These are phyloP conservation scores for Euleptes europaea DNA, from an alignment of 2,113 vertebrate species.

Conservation along the genomic window DNA sequence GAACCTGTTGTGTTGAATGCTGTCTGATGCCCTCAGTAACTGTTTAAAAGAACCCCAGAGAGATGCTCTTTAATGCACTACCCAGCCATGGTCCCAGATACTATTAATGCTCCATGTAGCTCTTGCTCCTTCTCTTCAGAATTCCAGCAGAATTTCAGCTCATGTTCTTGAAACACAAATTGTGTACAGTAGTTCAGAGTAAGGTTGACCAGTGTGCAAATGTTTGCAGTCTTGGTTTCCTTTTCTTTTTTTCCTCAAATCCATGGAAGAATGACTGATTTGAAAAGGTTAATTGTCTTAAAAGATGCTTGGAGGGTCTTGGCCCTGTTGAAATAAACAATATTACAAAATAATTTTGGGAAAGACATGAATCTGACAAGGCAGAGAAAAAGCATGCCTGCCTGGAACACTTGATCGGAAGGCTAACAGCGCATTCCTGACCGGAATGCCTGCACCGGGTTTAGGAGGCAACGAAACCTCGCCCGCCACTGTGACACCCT, in stretches of 20 bases:
- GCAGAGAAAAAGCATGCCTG: neutral
- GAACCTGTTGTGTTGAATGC: neutral
- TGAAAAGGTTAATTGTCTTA: neutral
- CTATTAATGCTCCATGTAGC: neutral
- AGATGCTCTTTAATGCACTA: neutral
- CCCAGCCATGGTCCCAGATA: neutral
- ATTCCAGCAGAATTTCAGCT: neutral
- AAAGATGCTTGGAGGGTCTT: neutral
- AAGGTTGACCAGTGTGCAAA: neutral
- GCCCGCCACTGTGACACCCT: no score
- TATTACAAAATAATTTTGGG: neutral
- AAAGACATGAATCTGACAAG: neutral
- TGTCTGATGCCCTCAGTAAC: neutral
- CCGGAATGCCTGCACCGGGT: no score
- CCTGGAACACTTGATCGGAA: neutral
- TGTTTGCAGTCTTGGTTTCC: neutral
- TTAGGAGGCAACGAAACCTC: no score
- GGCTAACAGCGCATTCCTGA: no score
- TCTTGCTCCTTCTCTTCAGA: neutral
- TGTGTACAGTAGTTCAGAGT: neutral
- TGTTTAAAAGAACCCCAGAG: no score
- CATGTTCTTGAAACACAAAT: neutral
- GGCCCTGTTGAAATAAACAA: neutral
- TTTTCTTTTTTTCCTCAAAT: neutral
- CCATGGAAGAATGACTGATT: neutral